These are phyloP conservation scores for Gallinago solitaria DNA, from an alignment of 2,797 vertebrate genomes.

Conservation along the genomic window DNA sequence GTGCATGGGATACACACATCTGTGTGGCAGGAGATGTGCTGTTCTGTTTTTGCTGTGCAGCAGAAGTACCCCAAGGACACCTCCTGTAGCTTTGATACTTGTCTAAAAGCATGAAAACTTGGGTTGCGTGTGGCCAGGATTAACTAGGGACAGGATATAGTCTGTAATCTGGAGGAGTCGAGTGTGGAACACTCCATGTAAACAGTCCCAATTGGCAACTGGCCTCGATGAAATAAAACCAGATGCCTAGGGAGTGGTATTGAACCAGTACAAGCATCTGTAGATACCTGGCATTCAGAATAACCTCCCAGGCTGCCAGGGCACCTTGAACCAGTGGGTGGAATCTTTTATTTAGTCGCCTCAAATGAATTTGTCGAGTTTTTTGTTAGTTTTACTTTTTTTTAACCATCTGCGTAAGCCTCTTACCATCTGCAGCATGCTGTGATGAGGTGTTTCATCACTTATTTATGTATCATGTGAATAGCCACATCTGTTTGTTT, in stretches of 20 bases:
- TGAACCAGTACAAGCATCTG: constrained; percentile 12
- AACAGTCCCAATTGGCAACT: constrained; percentile 49
- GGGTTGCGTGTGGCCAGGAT: constrained; percentile 59
- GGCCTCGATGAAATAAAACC: constrained; percentile 50
- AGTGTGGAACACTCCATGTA: constrained; percentile 16
- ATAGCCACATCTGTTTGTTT: neutral
- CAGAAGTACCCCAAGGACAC: constrained; percentile 26
- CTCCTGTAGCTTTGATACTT: constrained; percentile 56
- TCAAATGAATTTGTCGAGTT: neutral
- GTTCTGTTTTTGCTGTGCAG: neutral
- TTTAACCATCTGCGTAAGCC: neutral
- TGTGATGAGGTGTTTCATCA: neutral
- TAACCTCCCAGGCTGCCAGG: neutral
- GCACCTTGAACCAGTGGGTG: neutral
- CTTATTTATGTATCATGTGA: neutral
- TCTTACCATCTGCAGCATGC: neutral
- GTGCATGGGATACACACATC: neutral
- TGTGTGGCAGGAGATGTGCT: constrained; percentile 10
- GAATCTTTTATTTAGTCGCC: neutral
- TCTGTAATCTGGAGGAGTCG: constrained; percentile 46
- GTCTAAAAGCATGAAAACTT: constrained; percentile 28
- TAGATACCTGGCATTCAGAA: constrained; percentile 27
- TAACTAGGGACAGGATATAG: constrained; percentile 60
- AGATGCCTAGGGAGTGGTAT: constrained; percentile 13
- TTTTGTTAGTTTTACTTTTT: neutral